Evolutionary conservation across 2,888 invertebrate species (phyloP).

Genomic region (Drosophila gaucha): DNA sequence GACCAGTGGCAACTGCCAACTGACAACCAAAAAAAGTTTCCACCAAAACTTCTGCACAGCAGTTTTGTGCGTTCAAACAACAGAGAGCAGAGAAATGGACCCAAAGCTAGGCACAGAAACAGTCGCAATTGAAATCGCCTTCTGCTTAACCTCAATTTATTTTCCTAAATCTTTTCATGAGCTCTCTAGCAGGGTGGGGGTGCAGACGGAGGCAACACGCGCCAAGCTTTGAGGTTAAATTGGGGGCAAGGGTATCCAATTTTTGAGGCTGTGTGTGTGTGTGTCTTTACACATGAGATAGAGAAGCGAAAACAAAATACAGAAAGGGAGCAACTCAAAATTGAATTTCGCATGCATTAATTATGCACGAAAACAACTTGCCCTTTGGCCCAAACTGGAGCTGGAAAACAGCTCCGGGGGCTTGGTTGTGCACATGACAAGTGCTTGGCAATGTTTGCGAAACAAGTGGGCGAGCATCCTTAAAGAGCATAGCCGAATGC

Average conservation of each 20-base stretch:
- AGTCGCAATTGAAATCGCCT: slow-evolving; percentile 24
- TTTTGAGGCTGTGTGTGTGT: slow-evolving; percentile 7
- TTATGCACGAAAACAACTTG: slow-evolving; percentile 46
- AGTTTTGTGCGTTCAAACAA: slow-evolving; percentile 37
- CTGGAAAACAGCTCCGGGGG: neutral
- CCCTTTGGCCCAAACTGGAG: slow-evolving; percentile 1
- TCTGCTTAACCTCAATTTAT: slow-evolving; percentile 49
- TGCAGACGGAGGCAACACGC: neutral
- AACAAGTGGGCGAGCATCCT: neutral
- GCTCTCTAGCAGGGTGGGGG: neutral
- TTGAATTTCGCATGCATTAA: slow-evolving; percentile 58
- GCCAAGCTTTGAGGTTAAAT: slow-evolving; percentile 5
- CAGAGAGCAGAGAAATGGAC: neutral
- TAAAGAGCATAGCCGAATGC: too few relatives aligned
- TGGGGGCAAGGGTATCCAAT: neutral
- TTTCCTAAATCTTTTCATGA: slow-evolving; percentile 35
- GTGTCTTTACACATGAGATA: slow-evolving; percentile 7
- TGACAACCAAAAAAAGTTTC: slow-evolving; percentile 31
- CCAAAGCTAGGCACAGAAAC: slow-evolving; percentile 3
- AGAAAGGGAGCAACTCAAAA: slow-evolving; percentile 24
- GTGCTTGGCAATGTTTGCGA: slow-evolving; percentile 26
- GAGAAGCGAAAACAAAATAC: neutral
- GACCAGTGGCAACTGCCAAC: slow-evolving; percentile 8
- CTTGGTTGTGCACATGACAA: slow-evolving; percentile 22
- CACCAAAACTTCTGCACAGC: slow-evolving; percentile 27